Percentiles rank a stretch among this genome's conserved stretches.
Evolutionary conservation across 2,888 invertebrate genomes (phyloP).

Genomic region (Ophion costatus): DNA sequence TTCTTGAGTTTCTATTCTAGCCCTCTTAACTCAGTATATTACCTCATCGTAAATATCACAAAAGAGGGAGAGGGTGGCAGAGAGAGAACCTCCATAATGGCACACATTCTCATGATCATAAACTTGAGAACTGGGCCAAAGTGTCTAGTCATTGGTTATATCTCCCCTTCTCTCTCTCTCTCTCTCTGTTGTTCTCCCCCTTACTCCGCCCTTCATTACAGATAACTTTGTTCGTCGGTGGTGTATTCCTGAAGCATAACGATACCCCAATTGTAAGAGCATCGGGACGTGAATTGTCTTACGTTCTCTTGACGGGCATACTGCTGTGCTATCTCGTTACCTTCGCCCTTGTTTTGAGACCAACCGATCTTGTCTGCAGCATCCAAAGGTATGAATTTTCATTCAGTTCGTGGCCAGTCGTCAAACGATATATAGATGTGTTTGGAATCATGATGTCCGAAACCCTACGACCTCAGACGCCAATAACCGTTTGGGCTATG

Average conservation of each 20-base stretch:
- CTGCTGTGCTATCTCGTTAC: constrained; percentile 96
- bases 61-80: background rate
- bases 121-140: constrained; percentile 15
- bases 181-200: too few relatives aligned
- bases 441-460: constrained; percentile 10
- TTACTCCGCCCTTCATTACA: constrained; percentile 58
- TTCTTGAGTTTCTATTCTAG: constrained; percentile 13
- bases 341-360: constrained; percentile 94
- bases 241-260: constrained; percentile 93
- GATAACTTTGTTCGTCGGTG: constrained; percentile 87
- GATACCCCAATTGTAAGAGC: constrained; percentile 99
- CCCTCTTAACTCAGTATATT: background rate
- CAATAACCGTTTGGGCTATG: constrained; percentile 12
- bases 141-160: background rate
- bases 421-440: background rate
- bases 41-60: background rate
- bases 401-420: constrained; percentile 65
- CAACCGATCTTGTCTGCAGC: constrained; percentile 94
- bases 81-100: background rate
- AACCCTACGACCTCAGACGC: constrained; percentile 14
- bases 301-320: constrained; percentile 95
- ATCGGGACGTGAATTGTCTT: constrained; percentile 94
- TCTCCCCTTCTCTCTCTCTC: too few relatives aligned
- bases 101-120: background rate
- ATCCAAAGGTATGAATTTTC: constrained; percentile 89